Evolutionary conservation across 1,140 invertebrate species (phyloP), one percentile per base, ranked within the genome.

Genomic region (Procambarus virginalis): DNA sequence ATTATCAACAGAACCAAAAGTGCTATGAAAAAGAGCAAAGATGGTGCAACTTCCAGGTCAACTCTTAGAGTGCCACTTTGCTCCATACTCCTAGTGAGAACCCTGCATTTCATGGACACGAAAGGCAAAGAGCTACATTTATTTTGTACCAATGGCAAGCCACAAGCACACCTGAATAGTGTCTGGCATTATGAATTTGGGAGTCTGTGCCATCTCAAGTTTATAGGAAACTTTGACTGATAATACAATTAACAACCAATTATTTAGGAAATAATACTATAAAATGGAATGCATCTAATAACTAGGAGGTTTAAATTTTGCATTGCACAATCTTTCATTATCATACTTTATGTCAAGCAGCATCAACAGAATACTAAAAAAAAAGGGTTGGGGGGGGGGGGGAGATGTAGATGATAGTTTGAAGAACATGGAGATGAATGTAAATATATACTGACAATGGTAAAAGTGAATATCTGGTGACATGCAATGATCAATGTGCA

Each of bases 161-260:
- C 75, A 76, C 20, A 76, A 45, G 75, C 75, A 22, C 75, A 76
- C 75, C 34, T 76, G 75, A 76, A 76, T 46, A 46, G 10, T 48
- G 6, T 76, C n/a, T 34, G 22, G 45, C 22, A 76, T 20, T 14
- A 3, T 55, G 51, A 55, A 55, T 9, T 55, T 14, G 46, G 75
- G 12, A 58, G 20, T 64, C 60, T 64, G 60, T 64, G 60, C 60
- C 60, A 64, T 17, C 12, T 64, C 60, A 64, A 17, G 20, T 17
- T 17, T 4, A 10, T 64, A 17, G 60, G 17, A 64, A 64, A 2
- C 60, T 20, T 20, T 64, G 4, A 64, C 4, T 64, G 60, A 64
- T 17, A 64, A 64, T 64, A 64, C 3, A 17, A 5, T 17, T 12
- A 9, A 12, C 17, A 64, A 64, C 4, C 17, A 64, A 20, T 12